Conservation (phyloP, 2,797 vertebrate genomes). For the Clarias laeviceps region DNA sequence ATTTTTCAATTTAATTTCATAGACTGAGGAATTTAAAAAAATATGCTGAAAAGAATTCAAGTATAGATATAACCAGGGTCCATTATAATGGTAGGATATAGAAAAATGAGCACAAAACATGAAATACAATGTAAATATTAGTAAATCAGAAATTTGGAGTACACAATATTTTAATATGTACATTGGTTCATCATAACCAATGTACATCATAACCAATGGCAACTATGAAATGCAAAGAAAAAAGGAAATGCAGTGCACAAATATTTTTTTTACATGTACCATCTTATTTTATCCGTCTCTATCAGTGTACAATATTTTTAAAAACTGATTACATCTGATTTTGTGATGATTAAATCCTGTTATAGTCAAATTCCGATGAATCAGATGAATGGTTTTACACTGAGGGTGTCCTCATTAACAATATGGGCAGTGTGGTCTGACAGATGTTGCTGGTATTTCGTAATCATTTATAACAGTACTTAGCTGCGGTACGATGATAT, state of each 20-base stretch:
- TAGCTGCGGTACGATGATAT: conserved; percentile 16
- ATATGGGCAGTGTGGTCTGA: conserved; percentile 29
- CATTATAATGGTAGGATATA: conserved; percentile 61
- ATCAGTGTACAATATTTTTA: neutral
- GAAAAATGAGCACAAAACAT: conserved; percentile 31
- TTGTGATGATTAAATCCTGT: conserved; percentile 5
- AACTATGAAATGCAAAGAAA: neutral
- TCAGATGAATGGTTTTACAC: conserved; percentile 25
- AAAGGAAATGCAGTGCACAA: neutral
- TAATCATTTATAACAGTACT: conserved; percentile 35
- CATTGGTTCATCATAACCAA: too few relatives aligned
- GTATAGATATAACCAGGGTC: conserved; percentile 61
- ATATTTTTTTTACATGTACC: neutral
- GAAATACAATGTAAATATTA: conserved; percentile 3
- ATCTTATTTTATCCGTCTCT: neutral
- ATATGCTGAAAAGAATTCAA: conserved; percentile 64
- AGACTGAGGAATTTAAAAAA: conserved; percentile 53
- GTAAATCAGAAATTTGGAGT: conserved; percentile 3
- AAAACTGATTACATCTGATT: neutral
- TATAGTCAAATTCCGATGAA: conserved; percentile 15
- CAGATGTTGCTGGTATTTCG: conserved; percentile 24
- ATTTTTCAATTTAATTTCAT: conserved; percentile 54
- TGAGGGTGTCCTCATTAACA: neutral
- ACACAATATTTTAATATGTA: neutral
- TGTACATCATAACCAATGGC: neutral